Percentiles rank a stretch among this genome's conserved stretches.
phyloP scores from a whole-genome alignment of 2,888 invertebrate species.

The Seira musarum region DNA sequence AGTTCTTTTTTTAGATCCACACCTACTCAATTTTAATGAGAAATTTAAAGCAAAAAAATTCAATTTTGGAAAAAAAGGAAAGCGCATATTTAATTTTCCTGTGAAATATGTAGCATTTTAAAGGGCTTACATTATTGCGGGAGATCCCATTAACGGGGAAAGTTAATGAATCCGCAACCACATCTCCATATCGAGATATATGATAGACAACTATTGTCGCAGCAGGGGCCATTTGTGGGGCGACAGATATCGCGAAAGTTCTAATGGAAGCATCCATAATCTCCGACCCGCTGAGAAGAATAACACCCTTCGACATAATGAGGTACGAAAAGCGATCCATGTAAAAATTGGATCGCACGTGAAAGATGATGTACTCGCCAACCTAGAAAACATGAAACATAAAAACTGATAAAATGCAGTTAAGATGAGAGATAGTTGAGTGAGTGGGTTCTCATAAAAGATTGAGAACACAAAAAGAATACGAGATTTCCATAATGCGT shows the following conservation, averaged over 20 bases:
- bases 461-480: not conserved
- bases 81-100: not conserved
- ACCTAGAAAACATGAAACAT: slow-evolving; percentile 76
- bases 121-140: slow-evolving; percentile 79
- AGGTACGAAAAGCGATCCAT: slow-evolving; percentile 92
- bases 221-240: slow-evolving; percentile 93
- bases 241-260: slow-evolving; percentile 86
- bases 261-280: slow-evolving; percentile 84
- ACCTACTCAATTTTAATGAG: not conserved
- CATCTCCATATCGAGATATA: slow-evolving; percentile 84
- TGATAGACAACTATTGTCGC: slow-evolving; percentile 93
- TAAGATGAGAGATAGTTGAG: not conserved
- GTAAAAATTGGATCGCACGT: slow-evolving; percentile 92
- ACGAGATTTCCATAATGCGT: too few relatives aligned
- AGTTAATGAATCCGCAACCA: slow-evolving; percentile 94
- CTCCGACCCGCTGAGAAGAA: slow-evolving; percentile 88
- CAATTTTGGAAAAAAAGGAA: slow-evolving; percentile 4
- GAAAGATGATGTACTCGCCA: slow-evolving; percentile 95
- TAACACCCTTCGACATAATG: slow-evolving; percentile 93
- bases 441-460: slow-evolving; percentile 1
- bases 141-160: slow-evolving; percentile 97
- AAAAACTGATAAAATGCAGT: not conserved
- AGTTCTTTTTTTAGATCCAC: not conserved
- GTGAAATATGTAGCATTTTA: not conserved
- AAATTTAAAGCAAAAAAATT: not conserved